phyloP scores from a whole-genome alignment of 2,113 vertebrate genomes.

The Hemiscyllium ocellatum region DNA sequence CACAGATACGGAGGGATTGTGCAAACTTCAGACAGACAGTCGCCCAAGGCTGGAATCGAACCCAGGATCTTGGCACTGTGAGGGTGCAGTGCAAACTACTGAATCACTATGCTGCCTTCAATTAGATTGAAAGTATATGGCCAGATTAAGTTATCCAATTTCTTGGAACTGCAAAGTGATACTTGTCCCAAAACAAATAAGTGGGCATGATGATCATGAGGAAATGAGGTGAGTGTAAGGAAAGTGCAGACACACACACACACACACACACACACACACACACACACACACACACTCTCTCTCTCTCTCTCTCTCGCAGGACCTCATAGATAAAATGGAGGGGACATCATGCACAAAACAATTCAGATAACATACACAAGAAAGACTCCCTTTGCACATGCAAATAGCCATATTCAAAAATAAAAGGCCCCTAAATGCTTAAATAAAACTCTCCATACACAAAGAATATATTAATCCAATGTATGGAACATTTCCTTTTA shows the following conservation, averaged over 20 bases:
- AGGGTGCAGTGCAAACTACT: too few species aligned
- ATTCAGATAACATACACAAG: background rate
- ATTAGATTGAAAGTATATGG: background rate
- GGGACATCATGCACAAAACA: background rate
- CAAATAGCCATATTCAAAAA: background rate
- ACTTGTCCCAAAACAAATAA: background rate
- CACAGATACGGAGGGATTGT: too few species aligned
- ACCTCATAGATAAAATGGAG: background rate
- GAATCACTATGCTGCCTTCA: too few species aligned
- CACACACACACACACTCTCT: too few species aligned
- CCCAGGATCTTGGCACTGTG: too few species aligned
- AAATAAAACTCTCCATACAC: background rate
- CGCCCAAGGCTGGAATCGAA: too few species aligned
- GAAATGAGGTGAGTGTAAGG: background rate
- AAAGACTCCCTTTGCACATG: background rate
- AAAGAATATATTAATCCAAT: too few species aligned
- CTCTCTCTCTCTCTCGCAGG: too few species aligned
- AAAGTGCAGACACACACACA: background rate
- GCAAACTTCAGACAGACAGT: too few species aligned
- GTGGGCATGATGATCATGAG: background rate
- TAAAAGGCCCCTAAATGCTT: background rate
- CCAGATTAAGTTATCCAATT: background rate
- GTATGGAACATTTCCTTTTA: background rate
- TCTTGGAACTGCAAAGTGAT: background rate
- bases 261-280: too few species aligned